phyloP scores from a whole-genome alignment of 2,797 vertebrate species.

The Microctenopoma stevenorrisi region DNA sequence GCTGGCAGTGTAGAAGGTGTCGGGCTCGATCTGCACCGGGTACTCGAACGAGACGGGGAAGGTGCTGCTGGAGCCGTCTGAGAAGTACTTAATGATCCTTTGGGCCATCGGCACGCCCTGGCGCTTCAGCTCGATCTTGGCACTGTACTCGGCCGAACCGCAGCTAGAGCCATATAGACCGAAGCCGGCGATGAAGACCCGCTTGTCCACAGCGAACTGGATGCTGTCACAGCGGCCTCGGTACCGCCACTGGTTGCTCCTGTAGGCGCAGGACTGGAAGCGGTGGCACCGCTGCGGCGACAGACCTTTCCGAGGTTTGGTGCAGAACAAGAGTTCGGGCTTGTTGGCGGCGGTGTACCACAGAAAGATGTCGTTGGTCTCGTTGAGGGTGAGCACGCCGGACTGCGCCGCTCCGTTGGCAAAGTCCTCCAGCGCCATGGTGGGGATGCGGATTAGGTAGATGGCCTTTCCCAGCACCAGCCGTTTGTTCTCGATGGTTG shows the following conservation, averaged over 20 bases:
- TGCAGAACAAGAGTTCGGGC: slow-evolving; percentile 91
- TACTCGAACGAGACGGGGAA: slow-evolving; percentile 96
- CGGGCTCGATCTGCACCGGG: slow-evolving; percentile 96
- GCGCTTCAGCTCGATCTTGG: slow-evolving; percentile 96
- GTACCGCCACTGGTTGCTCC: slow-evolving; percentile 99
- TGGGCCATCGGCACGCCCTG: slow-evolving; percentile 92
- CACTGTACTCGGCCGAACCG: slow-evolving; percentile 96
- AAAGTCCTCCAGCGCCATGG: slow-evolving; percentile 96
- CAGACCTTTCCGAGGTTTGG: slow-evolving; percentile 90
- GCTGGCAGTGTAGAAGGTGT: slow-evolving; percentile 97
- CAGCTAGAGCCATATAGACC: slow-evolving; percentile 97
- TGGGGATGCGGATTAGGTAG: slow-evolving; percentile 94
- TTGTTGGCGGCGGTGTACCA: slow-evolving; percentile 98
- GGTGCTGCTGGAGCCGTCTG: slow-evolving; percentile 95
- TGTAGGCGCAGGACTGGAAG: slow-evolving; percentile 97
- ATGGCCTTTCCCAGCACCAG: slow-evolving; percentile 92
- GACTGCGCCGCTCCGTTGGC: slow-evolving; percentile 96
- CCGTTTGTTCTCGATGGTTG: slow-evolving; percentile 92
- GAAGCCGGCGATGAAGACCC: slow-evolving; percentile 96
- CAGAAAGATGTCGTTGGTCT: slow-evolving; percentile 97
- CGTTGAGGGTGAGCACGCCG: slow-evolving; percentile 92
- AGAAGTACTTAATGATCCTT: slow-evolving; percentile 94
- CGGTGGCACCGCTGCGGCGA: slow-evolving; percentile 95
- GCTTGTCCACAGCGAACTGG: slow-evolving; percentile 96
- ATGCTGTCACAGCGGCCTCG: slow-evolving; percentile 97